Base-by-base conservation (phyloP, 2,888 invertebrate genomes). In the Gnatocerus cornutus region DNA sequence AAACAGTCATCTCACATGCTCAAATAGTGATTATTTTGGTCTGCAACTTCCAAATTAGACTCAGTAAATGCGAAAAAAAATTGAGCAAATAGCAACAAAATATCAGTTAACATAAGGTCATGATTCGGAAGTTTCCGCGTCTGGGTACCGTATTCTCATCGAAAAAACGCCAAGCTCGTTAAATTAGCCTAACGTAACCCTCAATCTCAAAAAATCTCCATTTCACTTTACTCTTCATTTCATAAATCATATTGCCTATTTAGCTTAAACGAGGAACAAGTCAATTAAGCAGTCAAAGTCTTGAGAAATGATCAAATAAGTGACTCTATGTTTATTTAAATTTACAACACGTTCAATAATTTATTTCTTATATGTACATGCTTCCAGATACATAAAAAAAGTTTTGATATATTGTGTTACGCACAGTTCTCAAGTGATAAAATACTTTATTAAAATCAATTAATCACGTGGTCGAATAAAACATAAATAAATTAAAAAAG, bases 41-140 rank as follows among this genome's bases (percentile, higher is more conserved):
- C 41, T 43, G 27, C 14, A 45, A 68, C 37, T 68, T 46, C 68
- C 68, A 62, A 68, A 68, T 68, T 68, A 68, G 68, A 68, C 68
- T 59, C 29, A 56, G 27, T 53, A 69, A 64, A 72, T 72, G 52
- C 59, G 43, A 62, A 62, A 63, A 37, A 37, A 41, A n/a, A 68
- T 73, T 75, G 73, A 73, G 72, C 73, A 73, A 73, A 71, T 67
- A 55, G 68, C 62, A 70, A 72, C 10, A 52, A 58, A 55, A 58
- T 16, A 58, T 33, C 33, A 33, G 13, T 41, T 7, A n/a, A 29
- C 33, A 7, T 9, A 33, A 7, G n/a, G 33, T 33, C 33, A 7
- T 33, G 33, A 33, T 33, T 33, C 33, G 33, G 6, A 33, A 21
- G 21, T 21, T 21, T 21, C 1, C 21, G 21, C 33, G 33, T 7